A percentile compares a stretch with the other conserved stretches of the same genome.
phyloP scores from a whole-genome alignment of 1,140 invertebrate genomes.

The Pseudoatta argentina region DNA sequence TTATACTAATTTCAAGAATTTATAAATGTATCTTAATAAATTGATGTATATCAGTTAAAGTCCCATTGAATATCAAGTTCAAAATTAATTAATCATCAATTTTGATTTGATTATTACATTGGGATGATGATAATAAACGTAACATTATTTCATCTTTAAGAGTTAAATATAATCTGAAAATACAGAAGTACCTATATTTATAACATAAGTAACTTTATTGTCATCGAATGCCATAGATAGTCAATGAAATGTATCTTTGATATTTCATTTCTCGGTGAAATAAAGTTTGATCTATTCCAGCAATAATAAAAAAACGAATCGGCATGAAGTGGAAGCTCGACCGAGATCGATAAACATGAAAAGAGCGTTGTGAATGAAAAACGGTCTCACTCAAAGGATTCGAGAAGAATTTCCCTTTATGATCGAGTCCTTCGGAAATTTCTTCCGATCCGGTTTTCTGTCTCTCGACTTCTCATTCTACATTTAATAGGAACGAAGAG shows the following conservation, averaged over 20 bases:
- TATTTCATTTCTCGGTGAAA: constrained; percentile 58
- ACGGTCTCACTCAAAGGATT: constrained; percentile 59
- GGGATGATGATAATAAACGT: not conserved
- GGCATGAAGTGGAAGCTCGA: constrained; percentile 6
- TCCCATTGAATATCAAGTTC: not conserved
- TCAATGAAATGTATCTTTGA: constrained; percentile 27
- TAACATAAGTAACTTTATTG: not conserved
- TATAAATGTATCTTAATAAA: not conserved
- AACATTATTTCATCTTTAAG: constrained; percentile 7
- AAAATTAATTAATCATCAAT: not conserved
- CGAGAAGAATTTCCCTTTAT: constrained; percentile 60
- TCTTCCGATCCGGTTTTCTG: constrained; percentile 67
- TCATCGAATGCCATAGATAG: not conserved
- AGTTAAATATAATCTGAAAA: not conserved
- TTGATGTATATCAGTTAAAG: not conserved
- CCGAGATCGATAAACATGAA: constrained; percentile 65
- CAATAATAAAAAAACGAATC: constrained; percentile 26
- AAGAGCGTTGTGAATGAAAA: constrained; percentile 70
- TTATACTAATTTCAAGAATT: not conserved
- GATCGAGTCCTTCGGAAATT: constrained; percentile 67
- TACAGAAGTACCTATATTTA: not conserved
- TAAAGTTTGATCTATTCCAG: constrained; percentile 63
- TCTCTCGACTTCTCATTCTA: not conserved
- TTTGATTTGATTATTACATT: not conserved
- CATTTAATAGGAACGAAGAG: constrained; percentile 31